Conservation (phyloP, 2,888 invertebrate species). For the Azorinus chamasolen region DNA sequence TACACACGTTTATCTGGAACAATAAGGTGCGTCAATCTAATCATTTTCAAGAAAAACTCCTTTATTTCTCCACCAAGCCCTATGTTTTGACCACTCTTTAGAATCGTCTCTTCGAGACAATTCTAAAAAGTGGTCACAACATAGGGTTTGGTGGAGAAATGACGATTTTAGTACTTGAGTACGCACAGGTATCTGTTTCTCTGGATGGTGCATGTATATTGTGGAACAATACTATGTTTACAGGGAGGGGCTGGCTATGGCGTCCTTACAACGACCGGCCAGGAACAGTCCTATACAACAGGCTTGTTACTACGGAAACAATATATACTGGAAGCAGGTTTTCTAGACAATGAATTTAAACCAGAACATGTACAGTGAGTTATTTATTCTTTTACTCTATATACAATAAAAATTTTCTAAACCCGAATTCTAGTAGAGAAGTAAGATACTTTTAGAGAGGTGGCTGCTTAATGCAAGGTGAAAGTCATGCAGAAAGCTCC, state of each 20-base stretch:
- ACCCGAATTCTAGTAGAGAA: no score
- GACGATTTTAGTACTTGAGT: no score
- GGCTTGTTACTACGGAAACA: conserved; percentile 71
- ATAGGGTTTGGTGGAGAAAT: no score
- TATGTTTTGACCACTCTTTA: no score
- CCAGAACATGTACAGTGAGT: conserved; percentile 69
- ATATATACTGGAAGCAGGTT: conserved; percentile 71
- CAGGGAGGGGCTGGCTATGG: conserved; percentile 73
- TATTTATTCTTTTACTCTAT: not conserved
- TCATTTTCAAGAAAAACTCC: no score
- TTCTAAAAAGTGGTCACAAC: no score
- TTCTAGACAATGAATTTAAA: conserved; percentile 59
- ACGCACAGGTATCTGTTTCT: no score
- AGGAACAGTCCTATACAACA: conserved; percentile 79
- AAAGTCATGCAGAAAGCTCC: no score
- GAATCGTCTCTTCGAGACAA: no score
- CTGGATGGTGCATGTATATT: conserved; percentile 4
- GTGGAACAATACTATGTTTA: conserved; percentile 1
- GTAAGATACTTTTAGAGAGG: not conserved
- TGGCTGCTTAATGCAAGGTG: no score
- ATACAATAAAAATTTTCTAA: not conserved
- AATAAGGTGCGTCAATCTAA: no score
- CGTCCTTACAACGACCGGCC: conserved; percentile 77
- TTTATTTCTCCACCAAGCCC: no score
- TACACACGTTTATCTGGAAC: not conserved